Percentiles rank a stretch among this genome's conserved stretches.
Conservation (phyloP, 2,888 invertebrate species). For the Eupithecia tripunctaria region DNA sequence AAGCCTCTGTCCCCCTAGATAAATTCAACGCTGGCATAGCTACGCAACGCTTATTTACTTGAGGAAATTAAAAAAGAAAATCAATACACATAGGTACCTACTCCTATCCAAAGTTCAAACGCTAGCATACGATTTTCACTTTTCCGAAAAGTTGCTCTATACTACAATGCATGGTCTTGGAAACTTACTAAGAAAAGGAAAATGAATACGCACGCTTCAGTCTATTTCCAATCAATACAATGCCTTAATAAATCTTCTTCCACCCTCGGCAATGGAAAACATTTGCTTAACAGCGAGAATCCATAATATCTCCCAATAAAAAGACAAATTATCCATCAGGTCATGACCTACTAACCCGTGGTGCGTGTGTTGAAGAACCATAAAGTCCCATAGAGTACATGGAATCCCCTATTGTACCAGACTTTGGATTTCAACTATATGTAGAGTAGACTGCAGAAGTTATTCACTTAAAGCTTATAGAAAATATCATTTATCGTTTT, state of each 20-base stretch:
- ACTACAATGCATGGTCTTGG: background rate
- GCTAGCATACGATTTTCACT: background rate
- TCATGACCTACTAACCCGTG: slow-evolving; percentile 32
- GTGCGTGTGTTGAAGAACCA: slow-evolving; percentile 16
- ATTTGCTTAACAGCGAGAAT: slow-evolving; percentile 21
- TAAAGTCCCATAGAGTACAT: slow-evolving; percentile 1
- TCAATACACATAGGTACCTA: too few relatives aligned
- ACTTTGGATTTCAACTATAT: background rate
- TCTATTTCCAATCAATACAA: background rate
- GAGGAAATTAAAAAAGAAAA: too few relatives aligned
- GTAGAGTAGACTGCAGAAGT: background rate
- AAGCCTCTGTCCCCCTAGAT: too few relatives aligned
- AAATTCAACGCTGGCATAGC: too few relatives aligned
- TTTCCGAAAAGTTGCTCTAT: background rate
- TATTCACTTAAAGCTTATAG: background rate
- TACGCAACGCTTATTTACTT: too few relatives aligned
- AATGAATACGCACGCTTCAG: background rate
- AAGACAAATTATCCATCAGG: slow-evolving; percentile 32
- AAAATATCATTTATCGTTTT: too few relatives aligned
- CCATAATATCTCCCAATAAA: slow-evolving; percentile 27
- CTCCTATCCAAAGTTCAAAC: too few relatives aligned
- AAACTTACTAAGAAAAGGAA: background rate
- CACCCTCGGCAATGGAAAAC: slow-evolving; percentile 5
- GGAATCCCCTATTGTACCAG: too few relatives aligned
- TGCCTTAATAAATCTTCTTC: slow-evolving; percentile 15